These are phyloP conservation scores for Dryobotodes eremita DNA, from an alignment of 2,888 invertebrate species.

Conservation along the genomic window DNA sequence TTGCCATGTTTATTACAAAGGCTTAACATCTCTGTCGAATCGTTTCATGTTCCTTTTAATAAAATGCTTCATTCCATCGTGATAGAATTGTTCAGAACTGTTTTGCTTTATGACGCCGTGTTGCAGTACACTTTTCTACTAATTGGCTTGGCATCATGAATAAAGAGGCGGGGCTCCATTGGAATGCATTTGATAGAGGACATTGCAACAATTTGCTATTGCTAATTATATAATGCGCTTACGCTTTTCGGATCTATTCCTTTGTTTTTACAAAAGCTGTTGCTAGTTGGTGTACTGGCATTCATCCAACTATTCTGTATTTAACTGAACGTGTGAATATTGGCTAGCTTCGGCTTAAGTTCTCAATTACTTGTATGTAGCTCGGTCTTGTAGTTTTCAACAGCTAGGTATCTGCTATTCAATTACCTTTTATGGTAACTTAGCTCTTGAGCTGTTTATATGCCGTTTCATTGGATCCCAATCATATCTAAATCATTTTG, in stretches of 20 bases:
- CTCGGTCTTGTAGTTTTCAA: background rate
- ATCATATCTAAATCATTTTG: background rate
- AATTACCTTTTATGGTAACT: slow-evolving; percentile 4
- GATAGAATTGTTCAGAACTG: slow-evolving; percentile 38
- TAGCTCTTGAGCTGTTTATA: background rate
- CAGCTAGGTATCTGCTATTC: background rate
- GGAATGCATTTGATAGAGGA: slow-evolving; percentile 42
- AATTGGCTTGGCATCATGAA: slow-evolving; percentile 37
- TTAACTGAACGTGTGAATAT: slow-evolving; percentile 70
- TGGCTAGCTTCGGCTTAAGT: slow-evolving; percentile 47
- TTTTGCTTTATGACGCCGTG: slow-evolving; percentile 9
- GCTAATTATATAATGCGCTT: slow-evolving; percentile 60
- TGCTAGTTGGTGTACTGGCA: slow-evolving; percentile 78
- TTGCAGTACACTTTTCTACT: slow-evolving; percentile 18
- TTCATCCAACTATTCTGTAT: slow-evolving; percentile 76
- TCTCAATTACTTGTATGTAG: slow-evolving; percentile 28
- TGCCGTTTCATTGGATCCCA: background rate
- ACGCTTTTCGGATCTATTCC: slow-evolving; percentile 60
- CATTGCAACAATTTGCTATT: slow-evolving; percentile 51
- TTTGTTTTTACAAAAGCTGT: slow-evolving; percentile 73
- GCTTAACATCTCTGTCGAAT: slow-evolving; percentile 25
- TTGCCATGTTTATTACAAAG: slow-evolving; percentile 48
- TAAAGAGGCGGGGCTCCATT: slow-evolving; percentile 51
- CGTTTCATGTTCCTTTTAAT: slow-evolving; percentile 35
- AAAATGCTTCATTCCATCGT: slow-evolving; percentile 40